Evolutionary conservation across 2,888 invertebrate species (phyloP).

Genomic region (Odontomyia ornata): DNA sequence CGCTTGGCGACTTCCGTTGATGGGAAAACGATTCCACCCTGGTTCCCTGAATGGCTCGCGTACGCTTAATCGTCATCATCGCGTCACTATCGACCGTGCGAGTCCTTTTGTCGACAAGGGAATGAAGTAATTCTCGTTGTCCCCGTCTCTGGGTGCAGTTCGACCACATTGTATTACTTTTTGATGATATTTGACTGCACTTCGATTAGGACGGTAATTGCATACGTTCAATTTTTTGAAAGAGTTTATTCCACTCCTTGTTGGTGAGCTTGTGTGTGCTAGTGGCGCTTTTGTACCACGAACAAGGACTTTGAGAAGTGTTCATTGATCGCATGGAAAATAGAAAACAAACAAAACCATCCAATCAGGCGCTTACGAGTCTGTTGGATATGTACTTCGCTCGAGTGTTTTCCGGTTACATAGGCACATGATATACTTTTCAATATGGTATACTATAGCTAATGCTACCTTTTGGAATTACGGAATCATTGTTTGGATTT

Average conservation of each 20-base stretch:
- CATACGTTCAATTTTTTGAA: constrained; percentile 40
- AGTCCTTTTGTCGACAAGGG: neutral
- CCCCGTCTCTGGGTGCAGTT: neutral
- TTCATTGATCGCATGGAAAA: constrained; percentile 11
- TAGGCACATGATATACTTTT: too few species aligned
- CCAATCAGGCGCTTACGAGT: constrained; percentile 34
- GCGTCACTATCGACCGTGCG: neutral
- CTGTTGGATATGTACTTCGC: neutral
- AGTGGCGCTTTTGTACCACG: neutral
- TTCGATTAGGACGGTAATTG: constrained; percentile 39
- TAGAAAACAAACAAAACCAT: constrained; percentile 24
- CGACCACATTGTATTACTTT: constrained; percentile 7
- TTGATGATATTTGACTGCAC: constrained; percentile 29
- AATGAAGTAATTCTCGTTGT: neutral
- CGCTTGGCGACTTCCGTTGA: constrained; percentile 8
- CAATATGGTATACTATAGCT: too few species aligned
- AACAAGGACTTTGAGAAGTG: neutral
- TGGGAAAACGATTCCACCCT: constrained; percentile 40
- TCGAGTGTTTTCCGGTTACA: too few species aligned
- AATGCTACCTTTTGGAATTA: too few species aligned
- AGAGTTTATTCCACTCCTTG: neutral
- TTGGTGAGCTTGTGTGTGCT: neutral
- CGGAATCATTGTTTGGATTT: too few species aligned
- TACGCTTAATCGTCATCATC: constrained; percentile 28
- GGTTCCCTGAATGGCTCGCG: constrained; percentile 20